Base-by-base conservation (phyloP, 2,797 vertebrate species). In the Ptychadena robeensis region DNA sequence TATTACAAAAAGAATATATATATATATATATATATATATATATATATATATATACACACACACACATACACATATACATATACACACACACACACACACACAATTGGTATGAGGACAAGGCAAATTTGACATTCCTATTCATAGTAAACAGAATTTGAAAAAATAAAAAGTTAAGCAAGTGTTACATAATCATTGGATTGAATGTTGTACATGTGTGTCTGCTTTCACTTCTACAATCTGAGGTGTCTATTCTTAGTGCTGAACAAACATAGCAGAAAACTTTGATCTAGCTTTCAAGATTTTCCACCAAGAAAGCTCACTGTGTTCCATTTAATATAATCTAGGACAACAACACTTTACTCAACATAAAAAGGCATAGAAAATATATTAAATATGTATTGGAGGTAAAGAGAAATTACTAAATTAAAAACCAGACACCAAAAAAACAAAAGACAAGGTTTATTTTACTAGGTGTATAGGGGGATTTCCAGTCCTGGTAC, bases 191-290 rank as follows among this genome's bases (percentile, higher is more conserved):
- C 35, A 53, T 61, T 59, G 53, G 34, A 73, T 66, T 81, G 14
- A 73, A 48, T 38, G 27, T 70, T 69, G 77, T 79, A 59, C 77
- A 69, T 35, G 78, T 65, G 38, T 67, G 80, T 75, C 80, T 71
- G 66, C 72, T 82, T 72, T 82, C 80, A 82, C 48, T 74, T 82
- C 80, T 28, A 59, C 40, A 68, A 68, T 40, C 30, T 75, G 64
- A 14, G 4, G 5, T 30, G 44, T 14, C 72, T 82, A 82, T 82
- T 74, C 80, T 73, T 81, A 81, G 80, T 59, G 4, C 48, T 40
- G 68, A 74, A 67, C 71, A 66, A 74, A 74, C 61, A 66, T 31
- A 30, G 10, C 12, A 65, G 74, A 61, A 77, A 65, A 77, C 34
- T 81, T 73, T 73, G 30, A 80, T 59, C 7, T 38, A 57, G 40